Base-by-base conservation (phyloP, 2,797 vertebrate species). In the Telmatherina bonti region DNA sequence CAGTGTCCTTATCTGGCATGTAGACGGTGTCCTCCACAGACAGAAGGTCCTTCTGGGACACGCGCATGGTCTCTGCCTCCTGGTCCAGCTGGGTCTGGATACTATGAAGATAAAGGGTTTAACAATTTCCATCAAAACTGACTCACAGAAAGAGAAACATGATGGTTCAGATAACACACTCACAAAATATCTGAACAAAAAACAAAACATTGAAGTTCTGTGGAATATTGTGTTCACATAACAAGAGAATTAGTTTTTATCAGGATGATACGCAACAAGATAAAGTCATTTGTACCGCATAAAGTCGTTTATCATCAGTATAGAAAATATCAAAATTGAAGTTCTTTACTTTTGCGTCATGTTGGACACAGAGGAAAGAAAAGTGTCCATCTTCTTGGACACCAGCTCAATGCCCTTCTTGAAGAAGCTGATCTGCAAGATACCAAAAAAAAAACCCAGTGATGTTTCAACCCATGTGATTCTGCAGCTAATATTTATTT, bases 341-440 rank as follows among this genome's bases (percentile, higher is more conserved):
- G 1, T 35, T 58, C 36, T 62, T 87, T 95, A 98, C 98, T 93
- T 97, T 67, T 96, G 95, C 52, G 95, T 95, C 96, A 97, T 97
- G 86, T 88, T 93, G 47, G 95, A 93, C 54, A 97, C 95, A 0
- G 96, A 97, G 12, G 94, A 88, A 52, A 99, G 93, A 82, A 97
- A 98, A 85, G 45, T 92, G 82, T 97, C 97, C 96, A 97, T 96
- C 79, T 94, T 97, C 91, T 95, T 96, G 33, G 97, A 96, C 90
- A 98, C 96, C 93, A 97, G 93, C 81, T 98, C 96, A 43, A 96
- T 94, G 81, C 97, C 97, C 89, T 96, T 99, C 94, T 97, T 98
- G 86, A 97, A 97, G 91, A 98, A 99, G 86, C 91, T 91, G 71
- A 97, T 95, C 98, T 99, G 93, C 65, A 61, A 94, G 91, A 86